Percentiles rank a stretch among this genome's conserved stretches.
phyloP scores from a whole-genome alignment of 2,797 vertebrate species.

The Etheostoma perlongum region DNA sequence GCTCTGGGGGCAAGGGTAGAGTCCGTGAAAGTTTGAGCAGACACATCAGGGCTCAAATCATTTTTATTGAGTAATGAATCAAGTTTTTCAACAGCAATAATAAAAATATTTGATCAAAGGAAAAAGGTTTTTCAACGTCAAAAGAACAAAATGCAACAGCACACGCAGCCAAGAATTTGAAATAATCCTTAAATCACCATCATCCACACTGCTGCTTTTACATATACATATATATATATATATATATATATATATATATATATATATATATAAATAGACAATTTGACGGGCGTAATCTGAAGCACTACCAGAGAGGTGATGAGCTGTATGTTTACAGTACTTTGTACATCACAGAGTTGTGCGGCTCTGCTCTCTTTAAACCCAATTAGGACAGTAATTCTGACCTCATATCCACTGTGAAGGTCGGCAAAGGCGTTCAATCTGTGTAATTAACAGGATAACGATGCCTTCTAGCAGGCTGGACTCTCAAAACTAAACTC shows the following conservation, averaged over 20 bases:
- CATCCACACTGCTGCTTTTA: not conserved
- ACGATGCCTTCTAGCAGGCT: not conserved
- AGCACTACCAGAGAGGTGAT: not conserved
- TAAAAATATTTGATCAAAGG: too few species aligned
- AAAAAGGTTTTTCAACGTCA: not conserved
- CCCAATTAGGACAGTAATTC: conserved; percentile 14
- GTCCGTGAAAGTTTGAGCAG: not conserved
- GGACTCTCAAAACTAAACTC: conserved; percentile 22
- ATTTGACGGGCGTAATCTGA: conserved; percentile 6
- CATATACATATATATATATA: not conserved
- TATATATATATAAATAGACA: not conserved
- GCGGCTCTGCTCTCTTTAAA: conserved; percentile 11
- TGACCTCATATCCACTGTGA: not conserved
- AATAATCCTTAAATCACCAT: not conserved
- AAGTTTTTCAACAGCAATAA: not conserved
- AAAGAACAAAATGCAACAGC: not conserved
- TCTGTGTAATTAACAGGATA: not conserved
- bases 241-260: too few species aligned
- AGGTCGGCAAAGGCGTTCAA: not conserved
- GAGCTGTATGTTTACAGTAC: not conserved
- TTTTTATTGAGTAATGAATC: not conserved
- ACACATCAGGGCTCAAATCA: not conserved
- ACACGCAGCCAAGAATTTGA: not conserved
- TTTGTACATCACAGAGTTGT: conserved; percentile 19
- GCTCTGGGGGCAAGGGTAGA: not conserved